Base-by-base conservation (phyloP, 2,113 vertebrate genomes). In the Scortum barcoo region DNA sequence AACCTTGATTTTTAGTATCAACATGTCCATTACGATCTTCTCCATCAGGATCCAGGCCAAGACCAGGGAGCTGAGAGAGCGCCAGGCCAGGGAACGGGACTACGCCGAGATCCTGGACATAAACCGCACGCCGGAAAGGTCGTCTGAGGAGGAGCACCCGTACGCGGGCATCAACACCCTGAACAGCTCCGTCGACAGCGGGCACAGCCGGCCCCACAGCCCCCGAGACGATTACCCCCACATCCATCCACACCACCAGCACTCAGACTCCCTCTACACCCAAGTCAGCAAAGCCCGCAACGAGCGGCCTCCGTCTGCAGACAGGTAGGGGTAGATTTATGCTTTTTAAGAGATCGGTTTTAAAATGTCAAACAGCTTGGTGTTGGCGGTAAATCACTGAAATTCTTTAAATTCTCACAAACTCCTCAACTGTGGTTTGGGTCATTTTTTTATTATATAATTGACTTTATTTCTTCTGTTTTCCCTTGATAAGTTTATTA, bases 41-140 rank as follows among this genome's bases (percentile, higher is more conserved):
- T 0, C 66, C 44, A 72, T 46, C 88, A 99, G 97, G 92, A 99
- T 99, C 92, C 97, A 99, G 89, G 97, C 97, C 14, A 99, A 99
- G 93, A 98, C 96, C 56, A 92, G 97, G 26, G 97, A 99, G 83
- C 95, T 99, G 85, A 73, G 97, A 19, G 97, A 99, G 83, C 94
- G 96, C 0, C 97, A 98, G 84, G 97, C 97, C 63, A 91, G 97
- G 63, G 97, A 98, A 12, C 95, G 97, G 1, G 97, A 98, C 93
- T 98, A 97, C 53, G 96, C 96, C 0, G 97, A 99, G 91, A 97
- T 97, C 61, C 95, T 97, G 85, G 97, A 99, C 22, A 89, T 96
- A 8, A 95, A 93, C 58, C 96, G 95, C 70, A 76, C 93, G 0
- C 93, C 94, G 24, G 94, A 94, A 44, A 60, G 88, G 3, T 51